These are phyloP conservation scores for Dryoscopus gambensis DNA, from an alignment of 2,113 vertebrate species.

Conservation along the genomic window DNA sequence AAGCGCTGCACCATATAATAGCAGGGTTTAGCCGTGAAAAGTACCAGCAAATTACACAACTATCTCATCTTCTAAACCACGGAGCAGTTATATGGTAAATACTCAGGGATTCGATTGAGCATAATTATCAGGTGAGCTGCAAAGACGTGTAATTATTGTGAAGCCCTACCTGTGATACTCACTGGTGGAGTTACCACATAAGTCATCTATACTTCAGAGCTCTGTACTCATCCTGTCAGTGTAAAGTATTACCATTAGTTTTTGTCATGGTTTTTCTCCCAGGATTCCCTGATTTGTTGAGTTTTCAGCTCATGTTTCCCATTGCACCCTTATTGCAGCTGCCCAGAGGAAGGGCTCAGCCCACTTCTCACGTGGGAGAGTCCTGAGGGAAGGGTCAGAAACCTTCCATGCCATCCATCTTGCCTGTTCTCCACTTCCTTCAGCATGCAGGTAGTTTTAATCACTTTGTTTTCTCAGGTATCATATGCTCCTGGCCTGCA, in stretches of 20 bases:
- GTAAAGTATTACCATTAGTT: background rate
- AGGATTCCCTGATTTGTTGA: background rate
- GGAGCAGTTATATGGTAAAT: background rate
- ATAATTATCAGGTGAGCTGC: background rate
- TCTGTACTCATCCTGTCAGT: background rate
- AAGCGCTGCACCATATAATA: background rate
- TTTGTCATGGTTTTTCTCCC: background rate
- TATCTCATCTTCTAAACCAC: background rate
- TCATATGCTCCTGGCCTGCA: background rate
- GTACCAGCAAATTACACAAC: background rate
- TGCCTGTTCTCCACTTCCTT: background rate
- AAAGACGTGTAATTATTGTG: background rate
- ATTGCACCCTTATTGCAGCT: background rate
- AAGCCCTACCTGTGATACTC: background rate
- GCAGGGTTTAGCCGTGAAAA: background rate
- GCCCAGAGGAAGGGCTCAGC: background rate
- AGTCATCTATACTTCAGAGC: background rate
- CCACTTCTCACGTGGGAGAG: background rate
- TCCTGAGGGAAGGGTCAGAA: background rate
- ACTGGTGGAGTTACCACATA: background rate
- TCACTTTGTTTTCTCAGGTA: background rate
- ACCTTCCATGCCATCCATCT: background rate
- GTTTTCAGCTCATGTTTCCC: background rate
- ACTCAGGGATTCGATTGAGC: background rate
- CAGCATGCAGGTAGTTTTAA: background rate